Evolutionary conservation across 2,888 invertebrate species (phyloP).

Genomic region (Zygothrica quintamaculata): DNA sequence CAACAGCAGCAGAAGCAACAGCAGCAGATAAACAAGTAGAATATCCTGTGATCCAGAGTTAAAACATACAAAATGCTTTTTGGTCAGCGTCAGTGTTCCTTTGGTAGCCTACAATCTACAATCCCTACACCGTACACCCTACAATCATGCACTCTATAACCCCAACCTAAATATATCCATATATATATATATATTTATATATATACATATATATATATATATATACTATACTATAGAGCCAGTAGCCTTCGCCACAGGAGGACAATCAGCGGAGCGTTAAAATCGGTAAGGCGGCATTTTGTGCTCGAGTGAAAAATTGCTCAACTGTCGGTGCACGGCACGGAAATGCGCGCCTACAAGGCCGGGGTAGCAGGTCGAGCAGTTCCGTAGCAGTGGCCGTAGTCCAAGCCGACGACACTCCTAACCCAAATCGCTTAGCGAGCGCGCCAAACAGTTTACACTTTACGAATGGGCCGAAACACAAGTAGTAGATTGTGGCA

Average conservation of each 20-base stretch:
- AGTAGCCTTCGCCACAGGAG: conserved; percentile 1
- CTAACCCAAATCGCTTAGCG: conserved; percentile 78
- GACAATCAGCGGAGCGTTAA: conserved; percentile 54
- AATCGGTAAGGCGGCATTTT: conserved; percentile 70
- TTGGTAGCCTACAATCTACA: too few relatives aligned
- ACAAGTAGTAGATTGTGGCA: conserved; percentile 32
- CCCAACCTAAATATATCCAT: too few relatives aligned
- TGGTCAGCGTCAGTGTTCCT: conserved; percentile 18
- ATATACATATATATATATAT: too few relatives aligned
- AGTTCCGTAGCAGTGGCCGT: conserved; percentile 9
- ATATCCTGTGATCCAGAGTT: conserved; percentile 31
- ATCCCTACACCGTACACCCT: background rate
- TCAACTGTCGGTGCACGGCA: conserved; percentile 55
- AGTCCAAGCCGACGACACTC: conserved; percentile 59
- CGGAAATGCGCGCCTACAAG: conserved; percentile 61
- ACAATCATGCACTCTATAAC: background rate
- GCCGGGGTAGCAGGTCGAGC: conserved; percentile 23
- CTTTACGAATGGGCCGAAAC: conserved; percentile 58
- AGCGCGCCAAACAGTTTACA: conserved; percentile 77
- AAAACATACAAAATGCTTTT: conserved; percentile 63
- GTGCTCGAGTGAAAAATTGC: conserved; percentile 75
- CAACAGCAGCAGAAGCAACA: background rate
- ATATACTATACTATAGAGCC: too few relatives aligned
- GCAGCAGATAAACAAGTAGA: conserved; percentile 10
- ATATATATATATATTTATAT: too few relatives aligned